Evolutionary conservation across 2,113 vertebrate species (phyloP), one percentile per base, ranked within the genome.

Genomic region (Lasiurus borealis): DNA sequence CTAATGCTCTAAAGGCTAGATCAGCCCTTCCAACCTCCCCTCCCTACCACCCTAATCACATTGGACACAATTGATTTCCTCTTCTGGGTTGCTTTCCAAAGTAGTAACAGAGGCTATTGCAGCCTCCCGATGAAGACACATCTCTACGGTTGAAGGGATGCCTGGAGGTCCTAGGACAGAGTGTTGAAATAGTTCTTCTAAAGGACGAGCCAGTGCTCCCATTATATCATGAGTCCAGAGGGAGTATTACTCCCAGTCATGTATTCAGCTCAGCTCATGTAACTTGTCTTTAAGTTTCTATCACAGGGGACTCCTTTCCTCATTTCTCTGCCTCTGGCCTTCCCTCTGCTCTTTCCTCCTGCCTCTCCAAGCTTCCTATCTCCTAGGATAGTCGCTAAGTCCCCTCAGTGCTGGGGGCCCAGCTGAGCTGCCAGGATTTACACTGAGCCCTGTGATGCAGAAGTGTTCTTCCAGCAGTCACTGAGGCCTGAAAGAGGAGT

Each of bases 31-130:
- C 64, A 48, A 8, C 44, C 3, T 54, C 11, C 13, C 40, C 36
- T 31, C 2, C 68, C 31, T 44, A 40, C 29, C 23, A 29, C 3
- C 72, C 80, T 50, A 21, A 29, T 50, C 82, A 92, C 81, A 62
- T 91, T 78, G 73, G 62, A 80, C 50, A n/a, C 72, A 88, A 40
- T n/a, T 59, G 75, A 85, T 96, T 92, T 95, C 95, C 62, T 95
- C 85, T 69, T 86, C 83, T 57, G 72, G 73, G 73, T 64, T 77
- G 81, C 84, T 94, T 89, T 95, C 85, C 93, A 86, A 71, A 48
- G 59, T 75, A 73, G 57, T 83, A 75, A 76, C 48, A 75, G 34
- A 90, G 52, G 72, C 59, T 29, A 52, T 36, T 84, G 62, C 44
- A 85, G 72, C 36, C 75, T 95, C 72, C 92, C 81, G 92, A 44